Evolutionary conservation across 30 jellyfish, hydroid and myxozoan genomes (phyloP).

Genomic region (Pseudorhiza aurosa): DNA sequence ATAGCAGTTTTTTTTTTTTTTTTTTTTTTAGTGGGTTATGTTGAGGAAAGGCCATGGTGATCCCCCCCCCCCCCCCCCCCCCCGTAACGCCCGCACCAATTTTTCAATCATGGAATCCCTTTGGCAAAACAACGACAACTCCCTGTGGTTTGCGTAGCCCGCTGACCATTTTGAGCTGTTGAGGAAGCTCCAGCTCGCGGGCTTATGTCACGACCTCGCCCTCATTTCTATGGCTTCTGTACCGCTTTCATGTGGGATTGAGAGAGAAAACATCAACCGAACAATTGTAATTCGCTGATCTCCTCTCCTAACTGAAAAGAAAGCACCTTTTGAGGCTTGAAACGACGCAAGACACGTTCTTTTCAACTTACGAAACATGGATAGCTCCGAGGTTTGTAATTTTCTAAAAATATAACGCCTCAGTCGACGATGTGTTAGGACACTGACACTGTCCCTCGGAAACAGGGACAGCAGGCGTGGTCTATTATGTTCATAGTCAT

Average conservation of each 20-base stretch:
- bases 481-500: no score
- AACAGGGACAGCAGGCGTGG: no score
- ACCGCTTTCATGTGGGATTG: slow-evolving; percentile 51
- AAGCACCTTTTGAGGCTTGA: not conserved
- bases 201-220: slow-evolving; percentile 54
- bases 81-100: not conserved
- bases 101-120: not conserved
- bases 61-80: no score
- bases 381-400: slow-evolving; percentile 14
- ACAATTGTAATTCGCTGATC: no score
- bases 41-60: no score
- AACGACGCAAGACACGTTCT: not conserved
- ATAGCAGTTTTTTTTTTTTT: no score
- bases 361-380: slow-evolving; percentile 4
- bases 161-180: not conserved
- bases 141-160: slow-evolving; percentile 8
- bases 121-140: not conserved
- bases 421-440: no score
- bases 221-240: slow-evolving; percentile 22
- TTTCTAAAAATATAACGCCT: no score
- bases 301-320: no score
- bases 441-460: no score
- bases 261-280: not conserved
- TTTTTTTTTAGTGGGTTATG: no score
- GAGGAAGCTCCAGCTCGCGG: slow-evolving; percentile 4